Evolutionary conservation across 2,113 vertebrate species (phyloP).

Genomic region (human (Homo sapiens)): GRCh38 chr21:35395001-35395500

Average conservation of each 20-base stretch:
- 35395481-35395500: no score
- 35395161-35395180: background rate
- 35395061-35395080: accelerated
- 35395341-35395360: background rate
- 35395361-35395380: background rate
- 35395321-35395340: background rate
- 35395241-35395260: accelerated
- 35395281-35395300: background rate
- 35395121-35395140: background rate
- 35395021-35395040: accelerated
- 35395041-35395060: background rate
- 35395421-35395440: background rate
- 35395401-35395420: background rate
- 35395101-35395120: background rate
- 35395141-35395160: no score
- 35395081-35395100: background rate
- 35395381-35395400: background rate
- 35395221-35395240: background rate
- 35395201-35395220: background rate
- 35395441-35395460: background rate
- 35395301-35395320: background rate
- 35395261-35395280: no score
- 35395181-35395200: background rate
- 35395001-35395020: background rate
- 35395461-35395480: no score